A percentile compares a stretch with the other conserved stretches of the same genome.
Conservation (phyloP, 2,888 invertebrate species). For the Meiosimyza platycephala region DNA sequence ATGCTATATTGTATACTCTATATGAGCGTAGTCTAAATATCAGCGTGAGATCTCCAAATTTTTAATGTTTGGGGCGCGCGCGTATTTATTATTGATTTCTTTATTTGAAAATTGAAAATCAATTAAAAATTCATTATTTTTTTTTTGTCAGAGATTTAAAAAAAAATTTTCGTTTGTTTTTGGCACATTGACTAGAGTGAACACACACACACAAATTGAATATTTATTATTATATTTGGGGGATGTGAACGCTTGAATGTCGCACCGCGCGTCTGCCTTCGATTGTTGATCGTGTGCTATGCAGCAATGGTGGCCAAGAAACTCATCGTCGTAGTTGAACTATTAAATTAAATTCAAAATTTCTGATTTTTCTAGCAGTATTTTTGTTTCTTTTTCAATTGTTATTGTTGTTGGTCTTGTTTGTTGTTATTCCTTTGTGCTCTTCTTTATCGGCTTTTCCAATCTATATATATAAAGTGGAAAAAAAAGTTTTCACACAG, state of each 20-base stretch:
- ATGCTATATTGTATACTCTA: constrained; percentile 20
- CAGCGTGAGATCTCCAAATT: not conserved
- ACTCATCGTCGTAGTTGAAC: constrained; percentile 12
- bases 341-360: constrained; percentile 31
- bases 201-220: not conserved
- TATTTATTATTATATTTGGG: constrained; percentile 21
- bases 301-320: not conserved
- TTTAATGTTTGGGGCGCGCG: too few relatives aligned
- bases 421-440: constrained; percentile 16
- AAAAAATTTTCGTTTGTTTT: constrained; percentile 16
- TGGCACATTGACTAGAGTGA: constrained; percentile 7
- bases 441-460: constrained; percentile 16
- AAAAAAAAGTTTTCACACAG: not conserved
- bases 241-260: too few relatives aligned
- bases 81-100: too few relatives aligned
- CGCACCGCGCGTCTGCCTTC: not conserved
- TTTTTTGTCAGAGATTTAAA: not conserved
- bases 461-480: constrained; percentile 5
- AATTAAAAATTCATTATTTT: not conserved
- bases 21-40: not conserved
- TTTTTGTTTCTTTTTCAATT: too few relatives aligned
- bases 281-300: constrained; percentile 19
- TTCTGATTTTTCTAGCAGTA: not conserved
- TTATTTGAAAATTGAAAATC: too few relatives aligned
- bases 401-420: not conserved